Evolutionary conservation across 2,797 vertebrate genomes (phyloP).

Genomic region (Bradypodion ventrale): DNA sequence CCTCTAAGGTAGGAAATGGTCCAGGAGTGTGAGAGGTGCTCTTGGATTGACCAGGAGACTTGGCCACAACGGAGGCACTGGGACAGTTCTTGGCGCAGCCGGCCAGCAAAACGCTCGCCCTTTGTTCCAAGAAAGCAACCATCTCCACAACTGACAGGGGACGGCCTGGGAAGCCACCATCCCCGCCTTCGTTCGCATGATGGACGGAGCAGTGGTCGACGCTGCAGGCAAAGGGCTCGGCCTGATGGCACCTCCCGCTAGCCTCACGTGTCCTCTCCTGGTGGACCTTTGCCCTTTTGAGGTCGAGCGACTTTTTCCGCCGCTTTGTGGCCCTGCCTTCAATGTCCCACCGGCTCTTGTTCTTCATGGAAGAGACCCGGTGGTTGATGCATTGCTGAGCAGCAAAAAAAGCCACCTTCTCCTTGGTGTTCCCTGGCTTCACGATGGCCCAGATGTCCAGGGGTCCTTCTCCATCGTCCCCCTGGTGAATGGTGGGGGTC

Average conservation of each 20-base stretch:
- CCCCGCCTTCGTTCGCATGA: constrained; percentile 55
- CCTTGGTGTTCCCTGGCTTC: constrained; percentile 94
- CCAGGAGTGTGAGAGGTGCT: constrained; percentile 44
- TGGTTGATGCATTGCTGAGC: constrained; percentile 78
- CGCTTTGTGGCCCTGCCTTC: constrained; percentile 87
- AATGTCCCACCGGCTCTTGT: constrained; percentile 89
- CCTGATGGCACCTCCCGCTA: constrained; percentile 63
- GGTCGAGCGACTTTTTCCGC: constrained; percentile 81
- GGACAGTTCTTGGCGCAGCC: constrained; percentile 77
- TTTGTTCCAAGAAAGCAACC: constrained; percentile 92
- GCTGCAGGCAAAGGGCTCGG: constrained; percentile 74
- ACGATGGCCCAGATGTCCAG: constrained; percentile 92
- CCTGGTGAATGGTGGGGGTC: constrained; percentile 74
- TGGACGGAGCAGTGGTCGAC: constrained; percentile 75
- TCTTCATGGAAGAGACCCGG: constrained; percentile 79
- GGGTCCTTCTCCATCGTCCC: constrained; percentile 75
- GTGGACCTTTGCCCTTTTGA: constrained; percentile 74
- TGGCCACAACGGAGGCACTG: constrained; percentile 49
- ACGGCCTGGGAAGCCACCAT: constrained; percentile 66
- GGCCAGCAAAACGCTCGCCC: constrained; percentile 77
- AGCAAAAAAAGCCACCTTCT: constrained; percentile 95
- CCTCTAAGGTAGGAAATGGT: constrained; percentile 43
- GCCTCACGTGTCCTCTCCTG: constrained; percentile 75
- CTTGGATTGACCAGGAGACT: constrained; percentile 73
- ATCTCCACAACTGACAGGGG: constrained; percentile 91